Conservation (phyloP, 2,888 invertebrate species). For the Brachyptera risi region DNA sequence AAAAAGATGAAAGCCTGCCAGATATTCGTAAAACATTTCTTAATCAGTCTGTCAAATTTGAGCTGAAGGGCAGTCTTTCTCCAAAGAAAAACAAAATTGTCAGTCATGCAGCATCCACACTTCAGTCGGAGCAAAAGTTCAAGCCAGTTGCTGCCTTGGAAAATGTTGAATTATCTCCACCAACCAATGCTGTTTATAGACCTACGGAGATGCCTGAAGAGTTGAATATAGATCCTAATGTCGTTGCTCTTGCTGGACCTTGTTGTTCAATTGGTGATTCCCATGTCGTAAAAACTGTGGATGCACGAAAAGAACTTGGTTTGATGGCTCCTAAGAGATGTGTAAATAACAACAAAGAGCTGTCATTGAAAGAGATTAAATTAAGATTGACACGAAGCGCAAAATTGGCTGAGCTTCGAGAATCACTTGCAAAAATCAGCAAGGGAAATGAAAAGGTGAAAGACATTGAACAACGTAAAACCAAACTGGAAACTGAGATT, state of each 20-base stretch:
- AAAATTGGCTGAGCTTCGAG: slow-evolving; percentile 65
- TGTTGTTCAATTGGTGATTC: neutral
- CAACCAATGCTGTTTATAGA: too few species aligned
- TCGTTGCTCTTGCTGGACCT: neutral
- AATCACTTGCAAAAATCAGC: slow-evolving; percentile 61
- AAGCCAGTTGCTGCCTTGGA: neutral
- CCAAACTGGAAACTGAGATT: slow-evolving; percentile 40
- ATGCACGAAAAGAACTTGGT: slow-evolving; percentile 22
- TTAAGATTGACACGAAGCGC: slow-evolving; percentile 63
- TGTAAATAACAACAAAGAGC: slow-evolving; percentile 45
- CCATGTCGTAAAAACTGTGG: neutral
- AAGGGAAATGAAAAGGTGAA: slow-evolving; percentile 60
- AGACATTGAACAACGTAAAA: slow-evolving; percentile 41
- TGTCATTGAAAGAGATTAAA: slow-evolving; percentile 66
- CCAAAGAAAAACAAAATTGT: slow-evolving; percentile 16
- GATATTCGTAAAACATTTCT: slow-evolving; percentile 43
- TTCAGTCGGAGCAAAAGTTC: neutral
- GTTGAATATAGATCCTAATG: neutral
- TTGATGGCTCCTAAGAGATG: slow-evolving; percentile 22
- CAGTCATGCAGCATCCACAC: neutral
- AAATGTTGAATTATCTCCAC: neutral
- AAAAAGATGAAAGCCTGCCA: slow-evolving; percentile 37
- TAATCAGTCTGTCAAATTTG: slow-evolving; percentile 35
- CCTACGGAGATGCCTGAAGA: neutral
- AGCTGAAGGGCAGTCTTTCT: slow-evolving; percentile 26